phyloP scores from a whole-genome alignment of 2,888 invertebrate species.

The Nymphalis c-album region DNA sequence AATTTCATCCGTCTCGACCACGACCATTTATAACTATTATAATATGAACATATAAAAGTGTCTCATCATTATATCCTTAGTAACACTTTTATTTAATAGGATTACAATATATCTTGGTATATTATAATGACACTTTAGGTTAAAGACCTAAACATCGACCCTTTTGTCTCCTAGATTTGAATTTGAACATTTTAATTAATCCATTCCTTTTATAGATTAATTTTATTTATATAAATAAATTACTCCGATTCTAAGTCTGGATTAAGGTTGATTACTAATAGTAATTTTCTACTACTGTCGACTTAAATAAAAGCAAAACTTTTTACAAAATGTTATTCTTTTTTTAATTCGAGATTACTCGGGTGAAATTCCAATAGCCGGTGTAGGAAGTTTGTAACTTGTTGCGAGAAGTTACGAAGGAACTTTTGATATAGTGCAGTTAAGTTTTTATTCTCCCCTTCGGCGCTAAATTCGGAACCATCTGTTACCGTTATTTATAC shows the following conservation, averaged over 20 bases:
- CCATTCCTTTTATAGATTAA: too few species aligned
- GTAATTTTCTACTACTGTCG: background rate
- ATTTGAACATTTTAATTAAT: too few species aligned
- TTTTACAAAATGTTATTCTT: background rate
- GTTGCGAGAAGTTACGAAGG: constrained; percentile 34
- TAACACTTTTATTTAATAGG: too few species aligned
- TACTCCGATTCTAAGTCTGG: background rate
- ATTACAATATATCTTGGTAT: too few species aligned
- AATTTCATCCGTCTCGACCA: too few species aligned
- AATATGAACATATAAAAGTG: too few species aligned
- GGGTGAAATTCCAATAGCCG: constrained; percentile 26
- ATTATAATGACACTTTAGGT: too few species aligned
- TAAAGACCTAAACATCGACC: too few species aligned
- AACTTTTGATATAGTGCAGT: constrained; percentile 42
- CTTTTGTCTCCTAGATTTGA: too few species aligned
- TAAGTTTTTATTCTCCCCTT: constrained; percentile 39
- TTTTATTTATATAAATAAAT: too few species aligned
- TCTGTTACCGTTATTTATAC: constrained; percentile 39
- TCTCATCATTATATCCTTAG: too few species aligned
- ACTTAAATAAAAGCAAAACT: background rate
- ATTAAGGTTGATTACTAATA: background rate
- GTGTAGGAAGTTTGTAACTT: constrained; percentile 29
- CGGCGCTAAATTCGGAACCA: constrained; percentile 34
- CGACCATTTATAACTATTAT: too few species aligned
- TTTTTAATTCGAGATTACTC: constrained; percentile 19